Evolutionary conservation across 2,113 vertebrate genomes (phyloP).

Genomic region (Calypte anna): DNA sequence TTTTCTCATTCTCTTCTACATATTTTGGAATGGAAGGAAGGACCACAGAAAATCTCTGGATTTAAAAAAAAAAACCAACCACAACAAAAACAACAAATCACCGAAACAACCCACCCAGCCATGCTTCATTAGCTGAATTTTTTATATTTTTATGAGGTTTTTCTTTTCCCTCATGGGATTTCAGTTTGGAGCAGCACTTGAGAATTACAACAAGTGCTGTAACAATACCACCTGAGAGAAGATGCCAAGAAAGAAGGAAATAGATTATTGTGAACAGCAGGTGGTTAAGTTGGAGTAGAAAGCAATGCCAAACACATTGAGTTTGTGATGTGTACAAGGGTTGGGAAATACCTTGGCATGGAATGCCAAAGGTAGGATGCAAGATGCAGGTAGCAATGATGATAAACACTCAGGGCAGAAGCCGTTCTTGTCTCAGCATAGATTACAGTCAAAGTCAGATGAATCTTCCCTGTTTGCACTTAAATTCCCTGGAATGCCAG

Average conservation of each 20-base stretch:
- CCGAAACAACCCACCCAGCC: neutral
- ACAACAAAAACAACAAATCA: neutral
- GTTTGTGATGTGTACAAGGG: neutral
- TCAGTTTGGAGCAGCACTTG: neutral
- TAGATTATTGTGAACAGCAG: conserved; percentile 12
- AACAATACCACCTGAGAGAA: neutral
- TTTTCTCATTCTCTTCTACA: neutral
- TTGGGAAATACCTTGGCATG: neutral
- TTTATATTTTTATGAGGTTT: neutral
- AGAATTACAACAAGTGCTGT: neutral
- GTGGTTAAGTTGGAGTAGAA: neutral
- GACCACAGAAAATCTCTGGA: neutral
- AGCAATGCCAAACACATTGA: neutral
- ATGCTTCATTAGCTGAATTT: neutral
- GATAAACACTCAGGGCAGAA: neutral
- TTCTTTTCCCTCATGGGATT: neutral
- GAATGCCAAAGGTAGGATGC: neutral
- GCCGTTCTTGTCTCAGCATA: neutral
- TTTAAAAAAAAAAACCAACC: neutral
- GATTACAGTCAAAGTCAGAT: neutral
- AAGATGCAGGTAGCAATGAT: neutral
- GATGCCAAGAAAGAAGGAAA: neutral
- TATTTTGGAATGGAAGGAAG: neutral
- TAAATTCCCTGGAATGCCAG: neutral
- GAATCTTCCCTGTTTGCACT: neutral